A percentile compares a stretch with the other conserved stretches of the same genome.
Evolutionary conservation across 2,888 invertebrate species (phyloP).

Genomic region (Eupithecia abbreviata): DNA sequence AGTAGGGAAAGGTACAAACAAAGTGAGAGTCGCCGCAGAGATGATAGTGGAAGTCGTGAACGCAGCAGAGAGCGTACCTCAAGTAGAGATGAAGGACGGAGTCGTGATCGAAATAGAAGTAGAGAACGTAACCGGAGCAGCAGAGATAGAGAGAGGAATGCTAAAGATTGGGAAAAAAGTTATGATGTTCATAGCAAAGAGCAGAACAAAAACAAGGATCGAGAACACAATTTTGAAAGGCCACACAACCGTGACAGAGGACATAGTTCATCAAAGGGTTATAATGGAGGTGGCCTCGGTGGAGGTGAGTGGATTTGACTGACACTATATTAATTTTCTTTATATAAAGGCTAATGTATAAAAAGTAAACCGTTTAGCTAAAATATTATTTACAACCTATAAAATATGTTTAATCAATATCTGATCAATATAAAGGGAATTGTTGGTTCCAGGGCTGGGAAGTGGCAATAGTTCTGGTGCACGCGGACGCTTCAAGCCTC

Average conservation of each 20-base stretch:
- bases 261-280: conserved; percentile 53
- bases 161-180: conserved; percentile 30
- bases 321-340: background rate
- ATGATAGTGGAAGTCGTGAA: conserved; percentile 25
- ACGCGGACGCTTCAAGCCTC: conserved; percentile 65
- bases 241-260: conserved; percentile 47
- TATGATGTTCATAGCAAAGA: conserved; percentile 19
- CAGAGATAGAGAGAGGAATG: conserved; percentile 34
- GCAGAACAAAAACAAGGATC: conserved; percentile 37
- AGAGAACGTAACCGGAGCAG: conserved; percentile 39
- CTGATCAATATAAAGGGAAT: background rate
- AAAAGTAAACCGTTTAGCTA: background rate
- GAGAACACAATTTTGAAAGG: conserved; percentile 30
- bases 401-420: background rate
- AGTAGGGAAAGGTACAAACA: conserved; percentile 44
- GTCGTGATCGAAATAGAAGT: conserved; percentile 31
- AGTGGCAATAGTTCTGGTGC: conserved; percentile 43
- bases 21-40: conserved; percentile 38
- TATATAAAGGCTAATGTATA: background rate
- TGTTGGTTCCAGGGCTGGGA: conserved; percentile 56
- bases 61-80: conserved; percentile 38
- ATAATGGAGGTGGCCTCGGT: conserved; percentile 64
- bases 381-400: background rate
- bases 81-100: background rate
- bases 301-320: conserved; percentile 54